phyloP scores from a whole-genome alignment of 2,797 vertebrate genomes.

The Anomalospiza imberbis region DNA sequence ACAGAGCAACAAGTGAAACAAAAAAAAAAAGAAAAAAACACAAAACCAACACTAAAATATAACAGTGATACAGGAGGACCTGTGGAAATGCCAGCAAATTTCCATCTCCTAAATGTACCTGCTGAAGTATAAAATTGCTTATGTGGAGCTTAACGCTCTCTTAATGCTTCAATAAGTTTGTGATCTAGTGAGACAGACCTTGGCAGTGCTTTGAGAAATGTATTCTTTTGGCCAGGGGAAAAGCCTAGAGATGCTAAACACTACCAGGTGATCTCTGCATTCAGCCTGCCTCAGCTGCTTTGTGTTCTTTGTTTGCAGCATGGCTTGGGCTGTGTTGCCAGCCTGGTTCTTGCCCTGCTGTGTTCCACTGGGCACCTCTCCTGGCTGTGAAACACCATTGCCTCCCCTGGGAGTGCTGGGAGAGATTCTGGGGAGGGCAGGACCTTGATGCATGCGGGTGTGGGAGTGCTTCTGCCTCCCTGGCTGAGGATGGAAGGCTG shows the following conservation, averaged over 20 bases:
- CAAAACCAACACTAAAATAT: not conserved
- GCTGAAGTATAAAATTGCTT: not conserved
- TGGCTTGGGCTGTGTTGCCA: accelerated
- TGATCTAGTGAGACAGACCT: not conserved
- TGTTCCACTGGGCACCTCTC: not conserved
- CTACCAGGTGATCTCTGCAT: not conserved
- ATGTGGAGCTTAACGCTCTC: not conserved
- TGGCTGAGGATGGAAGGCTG: not conserved
- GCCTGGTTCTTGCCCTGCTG: not conserved
- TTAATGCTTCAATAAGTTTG: not conserved
- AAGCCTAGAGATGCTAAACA: not conserved
- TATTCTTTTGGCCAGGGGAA: not conserved
- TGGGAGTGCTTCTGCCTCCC: not conserved
- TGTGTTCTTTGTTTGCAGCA: not conserved
- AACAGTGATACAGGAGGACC: not conserved
- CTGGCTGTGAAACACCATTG: not conserved
- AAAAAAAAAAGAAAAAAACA: not conserved
- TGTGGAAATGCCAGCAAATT: not conserved
- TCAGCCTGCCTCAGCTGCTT: not conserved
- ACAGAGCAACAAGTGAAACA: not conserved
- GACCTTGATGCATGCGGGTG: not conserved
- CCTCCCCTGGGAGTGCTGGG: no score
- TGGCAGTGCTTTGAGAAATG: not conserved
- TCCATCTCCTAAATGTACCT: not conserved
- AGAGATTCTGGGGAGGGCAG: not conserved